Evolutionary conservation across 1,140 invertebrate species (phyloP), one percentile per base, ranked within the genome.

Genomic region (Matsumurasca onukii): DNA sequence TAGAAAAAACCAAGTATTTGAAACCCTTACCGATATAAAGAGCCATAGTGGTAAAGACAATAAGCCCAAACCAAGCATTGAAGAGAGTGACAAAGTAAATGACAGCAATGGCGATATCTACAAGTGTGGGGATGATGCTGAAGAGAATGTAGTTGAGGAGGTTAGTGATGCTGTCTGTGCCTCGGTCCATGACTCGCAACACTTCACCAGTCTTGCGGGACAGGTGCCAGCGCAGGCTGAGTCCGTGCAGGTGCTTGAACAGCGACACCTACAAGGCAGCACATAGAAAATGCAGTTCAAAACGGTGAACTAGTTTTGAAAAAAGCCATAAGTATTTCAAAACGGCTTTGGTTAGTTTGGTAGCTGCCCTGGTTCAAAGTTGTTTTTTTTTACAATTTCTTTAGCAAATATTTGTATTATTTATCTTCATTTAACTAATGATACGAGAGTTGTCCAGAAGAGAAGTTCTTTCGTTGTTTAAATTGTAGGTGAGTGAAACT

Each of bases 141-240:
- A 94, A 95, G 13, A 93, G 78, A 75, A 95, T 91, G 74, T 92
- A 97, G 76, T 90, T 94, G 0, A 98, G 84, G 5, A 98, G 82
- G 80, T 91, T 95, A 78, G 97, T 95, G 71, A 98, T 95, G 20
- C 93, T 96, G 72, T 94, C 93, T 2, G 95, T 98, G 55, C 97
- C 97, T 71, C 96, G 84, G 81, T 98, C 96, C 91, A 98, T 96
- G 0, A 98, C 87, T 66, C 94, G 82, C 0, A 98, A 80, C 17
- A 98, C 95, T 85, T 98, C 95, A 17, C 97, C 97, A 1, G 96
- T 98, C 84, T 98, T 98, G 29, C 95, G 83, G 9, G 86, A 84
- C 30, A 98, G 79, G 82, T 98, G 96, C 96, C 96, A 98, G 64
- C 88, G 82, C 69, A 93, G 82, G 75, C 94, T 92, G 69, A 95